Conservation (phyloP, 2,888 invertebrate genomes). For the Anthophora plumipes region DNA sequence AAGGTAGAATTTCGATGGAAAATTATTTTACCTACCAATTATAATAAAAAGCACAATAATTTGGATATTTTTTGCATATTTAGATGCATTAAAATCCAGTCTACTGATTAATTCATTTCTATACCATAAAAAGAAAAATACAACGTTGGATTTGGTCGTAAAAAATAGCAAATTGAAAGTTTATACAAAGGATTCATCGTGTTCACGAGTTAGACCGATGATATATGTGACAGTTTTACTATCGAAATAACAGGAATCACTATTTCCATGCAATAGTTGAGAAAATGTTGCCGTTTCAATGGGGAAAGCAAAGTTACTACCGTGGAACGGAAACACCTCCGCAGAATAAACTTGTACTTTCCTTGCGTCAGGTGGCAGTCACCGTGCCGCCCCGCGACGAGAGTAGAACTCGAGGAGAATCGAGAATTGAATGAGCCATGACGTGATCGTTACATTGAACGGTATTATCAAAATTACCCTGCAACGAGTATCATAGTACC, state of each 20-base stretch:
- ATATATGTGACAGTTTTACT: not conserved
- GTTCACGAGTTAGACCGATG: not conserved
- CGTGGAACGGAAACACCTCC: constrained; percentile 53
- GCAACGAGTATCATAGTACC: constrained; percentile 6
- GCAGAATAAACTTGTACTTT: constrained; percentile 64
- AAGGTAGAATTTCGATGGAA: too few species aligned
- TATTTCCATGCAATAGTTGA: constrained; percentile 35
- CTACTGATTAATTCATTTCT: too few species aligned
- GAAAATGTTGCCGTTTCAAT: constrained; percentile 29
- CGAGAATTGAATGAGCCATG: constrained; percentile 27
- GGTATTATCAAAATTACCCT: constrained; percentile 34
- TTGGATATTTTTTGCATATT: too few species aligned
- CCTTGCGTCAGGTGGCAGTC: constrained; percentile 44
- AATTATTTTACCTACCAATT: too few species aligned
- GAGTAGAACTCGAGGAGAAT: not conserved
- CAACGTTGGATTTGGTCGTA: too few species aligned
- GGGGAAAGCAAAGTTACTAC: constrained; percentile 53
- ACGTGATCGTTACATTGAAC: constrained; percentile 48
- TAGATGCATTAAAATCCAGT: too few species aligned
- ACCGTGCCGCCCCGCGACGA: not conserved
- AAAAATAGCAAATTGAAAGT: not conserved
- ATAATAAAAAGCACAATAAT: too few species aligned
- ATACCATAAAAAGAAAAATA: too few species aligned
- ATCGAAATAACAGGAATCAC: constrained; percentile 5
- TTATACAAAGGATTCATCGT: not conserved